Percentiles rank a stretch among this genome's conserved stretches.
Evolutionary conservation across 1,140 invertebrate genomes (phyloP).

Genomic region (Drosophila sturtevanti): DNA sequence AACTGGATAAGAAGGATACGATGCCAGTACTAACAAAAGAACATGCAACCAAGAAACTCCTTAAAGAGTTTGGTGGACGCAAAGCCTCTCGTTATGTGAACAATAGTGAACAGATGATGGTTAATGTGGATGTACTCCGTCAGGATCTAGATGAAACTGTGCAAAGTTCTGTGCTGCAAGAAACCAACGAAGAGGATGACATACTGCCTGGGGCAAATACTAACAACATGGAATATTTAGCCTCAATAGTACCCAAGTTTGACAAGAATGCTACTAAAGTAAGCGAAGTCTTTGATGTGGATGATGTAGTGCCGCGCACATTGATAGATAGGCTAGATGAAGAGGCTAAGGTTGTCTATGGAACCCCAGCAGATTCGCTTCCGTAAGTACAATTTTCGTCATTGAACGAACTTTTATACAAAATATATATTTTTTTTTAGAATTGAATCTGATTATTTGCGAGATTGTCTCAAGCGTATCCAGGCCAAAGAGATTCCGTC

Average conservation of each 20-base stretch:
- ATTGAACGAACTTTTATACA: neutral
- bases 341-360: constrained; percentile 65
- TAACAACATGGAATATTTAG: constrained; percentile 58
- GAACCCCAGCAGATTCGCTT: constrained; percentile 41
- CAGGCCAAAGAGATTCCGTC: constrained; percentile 40
- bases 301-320: constrained; percentile 56
- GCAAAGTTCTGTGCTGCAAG: constrained; percentile 30
- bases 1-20: constrained; percentile 36
- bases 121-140: constrained; percentile 70
- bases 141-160: constrained; percentile 72
- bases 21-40: constrained; percentile 52
- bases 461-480: constrained; percentile 48
- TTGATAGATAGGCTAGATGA: constrained; percentile 71
- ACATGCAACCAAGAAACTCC: constrained; percentile 57
- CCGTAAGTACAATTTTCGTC: constrained; percentile 53
- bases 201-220: constrained; percentile 42
- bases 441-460: constrained; percentile 67
- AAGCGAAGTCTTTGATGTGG: constrained; percentile 55
- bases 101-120: constrained; percentile 67
- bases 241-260: constrained; percentile 63
- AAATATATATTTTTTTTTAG: constrained; percentile 21
- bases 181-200: constrained; percentile 34
- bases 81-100: constrained; percentile 63
- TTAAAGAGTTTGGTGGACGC: constrained; percentile 75
- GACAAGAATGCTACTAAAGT: constrained; percentile 62